phyloP scores from a whole-genome alignment of 2,888 invertebrate species.

The Orthonevra nobilis region DNA sequence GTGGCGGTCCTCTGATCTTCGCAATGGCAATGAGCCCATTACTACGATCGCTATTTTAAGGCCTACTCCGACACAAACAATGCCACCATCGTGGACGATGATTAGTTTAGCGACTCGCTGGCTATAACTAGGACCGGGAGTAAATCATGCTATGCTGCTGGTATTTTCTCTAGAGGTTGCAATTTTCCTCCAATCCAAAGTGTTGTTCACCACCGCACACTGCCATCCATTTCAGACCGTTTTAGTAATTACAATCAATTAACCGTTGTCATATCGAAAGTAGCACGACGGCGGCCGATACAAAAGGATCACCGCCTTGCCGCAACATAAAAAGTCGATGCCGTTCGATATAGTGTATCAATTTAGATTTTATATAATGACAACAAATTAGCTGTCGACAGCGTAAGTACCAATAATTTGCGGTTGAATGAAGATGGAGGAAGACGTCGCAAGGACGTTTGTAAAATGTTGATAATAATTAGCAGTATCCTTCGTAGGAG shows the following conservation, averaged over 20 bases:
- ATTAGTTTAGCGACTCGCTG: slow-evolving; percentile 25
- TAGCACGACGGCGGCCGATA: slow-evolving; percentile 54
- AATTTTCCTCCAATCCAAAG: slow-evolving; percentile 69
- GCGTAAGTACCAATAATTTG: slow-evolving; percentile 70
- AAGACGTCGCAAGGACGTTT: slow-evolving; percentile 67
- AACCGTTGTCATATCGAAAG: slow-evolving; percentile 69
- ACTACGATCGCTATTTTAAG: slow-evolving; percentile 49
- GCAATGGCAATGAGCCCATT: slow-evolving; percentile 54
- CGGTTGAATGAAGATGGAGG: slow-evolving; percentile 52
- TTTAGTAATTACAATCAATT: slow-evolving; percentile 68
- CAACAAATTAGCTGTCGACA: slow-evolving; percentile 68
- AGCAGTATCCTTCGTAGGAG: slow-evolving; percentile 34
- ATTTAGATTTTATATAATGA: slow-evolving; percentile 68
- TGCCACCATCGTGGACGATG: slow-evolving; percentile 6
- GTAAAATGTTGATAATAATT: slow-evolving; percentile 54
- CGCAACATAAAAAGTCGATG: slow-evolving; percentile 40
- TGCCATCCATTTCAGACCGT: slow-evolving; percentile 8
- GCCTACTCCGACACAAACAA: background rate
- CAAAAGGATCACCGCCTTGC: slow-evolving; percentile 57
- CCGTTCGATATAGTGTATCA: slow-evolving; percentile 63
- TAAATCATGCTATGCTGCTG: slow-evolving; percentile 22
- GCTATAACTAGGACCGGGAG: slow-evolving; percentile 30
- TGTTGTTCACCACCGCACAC: slow-evolving; percentile 39
- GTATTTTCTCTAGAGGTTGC: slow-evolving; percentile 57
- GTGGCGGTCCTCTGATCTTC: slow-evolving; percentile 42